These are phyloP conservation scores for Apotomis betuletana DNA, from an alignment of 2,888 invertebrate species.

Conservation along the genomic window DNA sequence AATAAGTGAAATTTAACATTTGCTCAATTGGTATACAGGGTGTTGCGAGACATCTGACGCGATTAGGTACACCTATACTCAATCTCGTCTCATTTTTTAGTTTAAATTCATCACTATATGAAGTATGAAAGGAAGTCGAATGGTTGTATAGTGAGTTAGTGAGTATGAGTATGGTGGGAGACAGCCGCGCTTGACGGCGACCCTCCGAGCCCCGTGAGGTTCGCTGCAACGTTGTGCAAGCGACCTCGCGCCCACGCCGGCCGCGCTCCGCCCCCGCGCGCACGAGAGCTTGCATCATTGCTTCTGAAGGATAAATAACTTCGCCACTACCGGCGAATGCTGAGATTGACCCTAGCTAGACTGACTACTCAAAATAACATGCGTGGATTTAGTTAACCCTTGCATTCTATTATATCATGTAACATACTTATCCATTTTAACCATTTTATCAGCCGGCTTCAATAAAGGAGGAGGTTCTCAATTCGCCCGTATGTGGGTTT, in stretches of 20 bases:
- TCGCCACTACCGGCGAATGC: slow-evolving; percentile 20
- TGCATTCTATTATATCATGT: neutral
- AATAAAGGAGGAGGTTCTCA: no score
- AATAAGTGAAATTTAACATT: no score
- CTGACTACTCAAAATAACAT: neutral
- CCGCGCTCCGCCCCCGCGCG: slow-evolving; percentile 54
- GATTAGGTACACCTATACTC: no score
- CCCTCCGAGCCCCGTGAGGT: slow-evolving; percentile 17
- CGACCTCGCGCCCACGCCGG: slow-evolving; percentile 67
- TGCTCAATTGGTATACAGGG: no score
- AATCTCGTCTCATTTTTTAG: no score
- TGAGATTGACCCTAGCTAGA: neutral
- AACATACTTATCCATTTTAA: no score
- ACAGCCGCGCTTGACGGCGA: neutral
- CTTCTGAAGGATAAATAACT: slow-evolving; percentile 40
- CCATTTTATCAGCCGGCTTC: no score
- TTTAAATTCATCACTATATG: no score
- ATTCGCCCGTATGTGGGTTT: no score
- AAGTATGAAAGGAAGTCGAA: no score
- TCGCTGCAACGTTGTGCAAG: slow-evolving; percentile 63
- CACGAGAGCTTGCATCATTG: slow-evolving; percentile 52
- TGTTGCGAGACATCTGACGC: no score
- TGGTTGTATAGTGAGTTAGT: neutral
- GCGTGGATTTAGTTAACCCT: neutral
- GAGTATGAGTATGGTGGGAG: neutral